A percentile compares a stretch with the other conserved stretches of the same genome.
phyloP scores from a whole-genome alignment of 2,113 vertebrate species.

The Lathamus discolor region DNA sequence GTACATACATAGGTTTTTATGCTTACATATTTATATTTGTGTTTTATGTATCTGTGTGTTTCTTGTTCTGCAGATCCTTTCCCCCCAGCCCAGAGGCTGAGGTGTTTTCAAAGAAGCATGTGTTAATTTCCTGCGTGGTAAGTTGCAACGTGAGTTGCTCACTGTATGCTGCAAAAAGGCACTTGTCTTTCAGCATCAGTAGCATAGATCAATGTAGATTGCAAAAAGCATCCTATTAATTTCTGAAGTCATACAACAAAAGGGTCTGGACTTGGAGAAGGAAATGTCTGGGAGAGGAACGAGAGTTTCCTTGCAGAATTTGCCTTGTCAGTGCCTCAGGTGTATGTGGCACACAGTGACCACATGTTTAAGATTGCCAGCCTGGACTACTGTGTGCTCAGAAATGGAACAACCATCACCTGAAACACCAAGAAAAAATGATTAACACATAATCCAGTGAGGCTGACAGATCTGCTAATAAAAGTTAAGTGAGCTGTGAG shows the following conservation, averaged over 20 bases:
- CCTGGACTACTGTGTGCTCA: neutral
- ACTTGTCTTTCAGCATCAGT: neutral
- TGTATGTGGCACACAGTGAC: rapidly evolving
- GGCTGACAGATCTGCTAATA: neutral
- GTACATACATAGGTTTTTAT: neutral
- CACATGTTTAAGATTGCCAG: neutral
- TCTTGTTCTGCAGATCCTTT: neutral
- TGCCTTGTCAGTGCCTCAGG: neutral
- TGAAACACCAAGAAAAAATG: neutral
- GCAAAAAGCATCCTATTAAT: neutral
- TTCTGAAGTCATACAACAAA: neutral
- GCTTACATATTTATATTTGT: neutral
- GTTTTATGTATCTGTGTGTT: neutral
- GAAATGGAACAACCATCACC: neutral
- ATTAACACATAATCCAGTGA: neutral
- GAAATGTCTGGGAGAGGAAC: neutral
- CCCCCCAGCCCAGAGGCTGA: neutral
- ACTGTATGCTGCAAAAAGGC: neutral
- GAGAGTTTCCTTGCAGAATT: neutral
- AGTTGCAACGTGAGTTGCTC: neutral
- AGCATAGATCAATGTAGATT: neutral
- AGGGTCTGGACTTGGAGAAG: neutral
- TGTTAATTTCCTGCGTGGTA: neutral
- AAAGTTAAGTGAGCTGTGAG: neutral
- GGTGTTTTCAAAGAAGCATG: neutral